phyloP scores from a whole-genome alignment of 2,113 vertebrate species.

The Lagenorhynchus albirostris region DNA sequence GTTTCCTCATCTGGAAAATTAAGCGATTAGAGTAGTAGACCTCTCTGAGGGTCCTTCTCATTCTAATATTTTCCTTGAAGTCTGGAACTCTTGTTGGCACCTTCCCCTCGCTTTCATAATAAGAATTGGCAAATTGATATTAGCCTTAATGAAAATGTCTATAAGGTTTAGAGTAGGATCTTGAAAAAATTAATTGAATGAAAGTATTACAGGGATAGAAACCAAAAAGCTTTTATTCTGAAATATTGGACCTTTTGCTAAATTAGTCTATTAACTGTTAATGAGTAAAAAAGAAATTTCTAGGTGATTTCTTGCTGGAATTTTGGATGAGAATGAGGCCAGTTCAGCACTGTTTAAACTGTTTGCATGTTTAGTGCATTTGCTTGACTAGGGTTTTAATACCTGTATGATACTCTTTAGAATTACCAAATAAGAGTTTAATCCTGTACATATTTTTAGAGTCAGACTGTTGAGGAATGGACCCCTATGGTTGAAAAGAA shows the following conservation, averaged over 20 bases:
- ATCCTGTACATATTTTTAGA: neutral
- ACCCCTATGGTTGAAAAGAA: neutral
- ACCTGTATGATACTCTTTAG: neutral
- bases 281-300: neutral
- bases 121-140: neutral
- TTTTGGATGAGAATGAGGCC: neutral
- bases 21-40: neutral
- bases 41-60: neutral
- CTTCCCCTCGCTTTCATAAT: neutral
- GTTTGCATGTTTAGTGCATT: neutral
- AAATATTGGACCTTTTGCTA: neutral
- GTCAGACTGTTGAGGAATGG: neutral
- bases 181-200: neutral
- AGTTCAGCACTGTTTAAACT: neutral
- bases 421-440: neutral
- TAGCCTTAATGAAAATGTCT: constrained; percentile 17
- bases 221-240: neutral
- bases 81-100: neutral
- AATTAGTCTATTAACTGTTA: constrained; percentile 4
- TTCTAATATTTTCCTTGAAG: neutral
- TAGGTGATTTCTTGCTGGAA: neutral
- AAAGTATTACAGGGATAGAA: constrained; percentile 15
- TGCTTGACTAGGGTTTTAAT: neutral
- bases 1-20: neutral
- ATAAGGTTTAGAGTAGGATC: neutral